phyloP scores from a whole-genome alignment of 2,113 vertebrate species.

The rabbit (Oryctolagus cuniculus) region DNA sequence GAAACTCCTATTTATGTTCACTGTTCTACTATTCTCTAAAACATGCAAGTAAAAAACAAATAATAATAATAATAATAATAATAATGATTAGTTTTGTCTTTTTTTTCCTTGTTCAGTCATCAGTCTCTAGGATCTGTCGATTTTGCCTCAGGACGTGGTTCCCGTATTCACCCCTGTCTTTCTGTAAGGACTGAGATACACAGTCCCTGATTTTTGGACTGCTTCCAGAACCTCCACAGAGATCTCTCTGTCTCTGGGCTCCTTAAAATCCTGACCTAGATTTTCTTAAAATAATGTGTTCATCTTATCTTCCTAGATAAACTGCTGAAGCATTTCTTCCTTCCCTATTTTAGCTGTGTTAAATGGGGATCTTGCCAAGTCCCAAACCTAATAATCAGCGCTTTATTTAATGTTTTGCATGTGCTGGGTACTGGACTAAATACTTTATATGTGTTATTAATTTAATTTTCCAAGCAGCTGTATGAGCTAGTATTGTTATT shows the following conservation, averaged over 20 bases:
- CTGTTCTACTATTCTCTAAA: neutral
- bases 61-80: neutral
- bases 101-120: slow-evolving; percentile 7
- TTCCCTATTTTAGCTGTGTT: neutral
- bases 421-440: neutral
- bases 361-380: neutral
- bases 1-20: neutral
- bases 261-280: slow-evolving; percentile 36
- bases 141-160: neutral
- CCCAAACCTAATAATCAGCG: neutral
- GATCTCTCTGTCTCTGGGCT: neutral
- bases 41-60: neutral
- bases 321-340: neutral
- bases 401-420: slow-evolving; percentile 17
- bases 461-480: slow-evolving; percentile 18
- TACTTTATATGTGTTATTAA: neutral
- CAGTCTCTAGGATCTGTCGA: neutral
- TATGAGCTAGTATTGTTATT: neutral
- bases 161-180: slow-evolving; percentile 26
- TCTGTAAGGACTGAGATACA: neutral
- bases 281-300: neutral
- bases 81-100: neutral
- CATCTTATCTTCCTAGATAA: neutral
- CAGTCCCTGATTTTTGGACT: neutral
- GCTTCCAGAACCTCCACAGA: neutral